A percentile compares a stretch with the other conserved stretches of the same genome.
Evolutionary conservation across 2,888 invertebrate genomes (phyloP).

Genomic region (Abscondita cerata): DNA sequence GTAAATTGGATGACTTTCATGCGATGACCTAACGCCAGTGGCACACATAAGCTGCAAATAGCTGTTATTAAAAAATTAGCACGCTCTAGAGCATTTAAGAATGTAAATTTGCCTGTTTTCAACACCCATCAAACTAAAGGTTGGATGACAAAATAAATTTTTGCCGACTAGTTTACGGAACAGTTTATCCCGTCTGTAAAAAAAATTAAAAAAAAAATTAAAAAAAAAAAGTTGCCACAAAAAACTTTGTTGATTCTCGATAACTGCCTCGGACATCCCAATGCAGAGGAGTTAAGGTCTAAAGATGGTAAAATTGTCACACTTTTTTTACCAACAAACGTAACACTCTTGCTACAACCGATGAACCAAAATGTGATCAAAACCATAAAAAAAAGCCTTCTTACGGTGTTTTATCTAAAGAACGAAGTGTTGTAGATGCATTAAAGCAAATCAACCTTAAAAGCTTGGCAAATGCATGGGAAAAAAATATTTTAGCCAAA

Average conservation of each 20-base stretch:
- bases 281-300: background rate
- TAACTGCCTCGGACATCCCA: constrained; percentile 12
- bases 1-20: background rate
- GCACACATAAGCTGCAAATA: constrained; percentile 8
- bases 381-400: constrained; percentile 17
- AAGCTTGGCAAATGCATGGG: background rate
- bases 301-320: constrained; percentile 10
- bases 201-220: constrained; percentile 7
- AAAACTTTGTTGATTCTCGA: constrained; percentile 19
- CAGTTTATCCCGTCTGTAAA: constrained; percentile 13
- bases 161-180: constrained; percentile 15
- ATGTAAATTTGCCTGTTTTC: constrained; percentile 25
- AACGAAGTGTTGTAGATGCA: background rate
- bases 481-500: background rate
- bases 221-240: constrained; percentile 10
- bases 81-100: constrained; percentile 17
- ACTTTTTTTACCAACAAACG: constrained; percentile 15
- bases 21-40: background rate
- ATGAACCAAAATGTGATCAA: constrained; percentile 23
- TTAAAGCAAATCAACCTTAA: too few relatives aligned
- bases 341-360: constrained; percentile 8
- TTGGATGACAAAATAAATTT: constrained; percentile 19
- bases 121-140: constrained; percentile 15
- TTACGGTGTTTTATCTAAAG: background rate
- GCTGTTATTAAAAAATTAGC: constrained; percentile 24